A percentile compares a stretch with the other conserved stretches of the same genome.
Evolutionary conservation across 1,140 invertebrate species (phyloP).

Genomic region (Pygmarrhopalites habei): DNA sequence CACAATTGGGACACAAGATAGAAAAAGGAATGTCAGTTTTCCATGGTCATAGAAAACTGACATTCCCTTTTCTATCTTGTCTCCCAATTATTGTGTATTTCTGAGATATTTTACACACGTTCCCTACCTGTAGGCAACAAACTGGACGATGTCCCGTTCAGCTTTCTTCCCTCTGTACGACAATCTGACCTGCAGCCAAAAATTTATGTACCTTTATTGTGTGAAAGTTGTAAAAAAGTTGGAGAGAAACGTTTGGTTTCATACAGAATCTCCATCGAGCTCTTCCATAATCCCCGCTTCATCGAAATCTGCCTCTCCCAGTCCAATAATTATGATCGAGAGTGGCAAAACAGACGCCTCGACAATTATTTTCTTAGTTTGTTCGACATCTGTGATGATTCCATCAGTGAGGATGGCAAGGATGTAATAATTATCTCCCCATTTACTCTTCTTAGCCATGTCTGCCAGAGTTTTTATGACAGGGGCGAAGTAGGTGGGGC

Average conservation of each 20-base stretch:
- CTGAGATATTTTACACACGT: too few species aligned
- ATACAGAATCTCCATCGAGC: slow-evolving; percentile 53
- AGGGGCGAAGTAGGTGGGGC: slow-evolving; percentile 60
- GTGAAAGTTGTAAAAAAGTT: too few species aligned
- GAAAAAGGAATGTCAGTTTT: too few species aligned
- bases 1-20: too few species aligned
- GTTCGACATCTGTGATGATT: slow-evolving; percentile 58
- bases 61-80: too few species aligned
- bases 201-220: too few species aligned
- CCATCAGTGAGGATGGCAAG: too few species aligned
- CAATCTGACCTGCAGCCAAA: too few species aligned
- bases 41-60: too few species aligned
- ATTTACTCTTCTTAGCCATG: slow-evolving; percentile 45
- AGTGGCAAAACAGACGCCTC: slow-evolving; percentile 52
- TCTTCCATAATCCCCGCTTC: slow-evolving; percentile 53
- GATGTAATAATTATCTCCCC: slow-evolving; percentile 56
- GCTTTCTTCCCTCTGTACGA: slow-evolving; percentile 46
- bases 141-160: slow-evolving; percentile 36
- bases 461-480: slow-evolving; percentile 54
- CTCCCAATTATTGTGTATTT: too few species aligned
- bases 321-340: slow-evolving; percentile 57
- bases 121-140: slow-evolving; percentile 24
- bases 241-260: too few species aligned
- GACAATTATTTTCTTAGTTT: slow-evolving; percentile 53
- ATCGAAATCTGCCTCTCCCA: slow-evolving; percentile 52